Percentiles rank a stretch among this genome's conserved stretches.
Evolutionary conservation across 1,140 invertebrate species (phyloP).

Genomic region (Heliconius himera): DNA sequence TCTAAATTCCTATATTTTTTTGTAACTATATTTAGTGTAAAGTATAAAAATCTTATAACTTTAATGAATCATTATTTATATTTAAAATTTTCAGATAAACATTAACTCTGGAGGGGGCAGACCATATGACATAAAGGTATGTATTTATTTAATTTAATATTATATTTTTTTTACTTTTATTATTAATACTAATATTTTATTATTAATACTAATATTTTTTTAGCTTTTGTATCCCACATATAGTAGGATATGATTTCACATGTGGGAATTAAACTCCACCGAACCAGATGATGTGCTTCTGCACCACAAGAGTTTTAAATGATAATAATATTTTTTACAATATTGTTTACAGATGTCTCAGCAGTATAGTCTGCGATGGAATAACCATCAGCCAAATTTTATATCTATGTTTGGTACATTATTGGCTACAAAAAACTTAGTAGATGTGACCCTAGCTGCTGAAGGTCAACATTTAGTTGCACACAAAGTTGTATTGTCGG

Average conservation of each 20-base stretch:
- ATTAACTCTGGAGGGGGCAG: constrained; percentile 3
- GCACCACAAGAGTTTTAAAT: background rate
- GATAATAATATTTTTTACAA: background rate
- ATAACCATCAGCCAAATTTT: constrained; percentile 94
- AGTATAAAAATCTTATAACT: background rate
- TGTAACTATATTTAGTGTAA: background rate
- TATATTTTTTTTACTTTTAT: background rate
- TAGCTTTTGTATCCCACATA: too few relatives aligned
- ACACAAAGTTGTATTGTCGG: constrained; percentile 93
- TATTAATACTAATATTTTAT: too few relatives aligned
- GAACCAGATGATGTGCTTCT: too few relatives aligned
- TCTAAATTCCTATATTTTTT: background rate
- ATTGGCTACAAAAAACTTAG: constrained; percentile 90
- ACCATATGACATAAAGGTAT: constrained; percentile 14
- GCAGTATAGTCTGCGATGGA: constrained; percentile 94
- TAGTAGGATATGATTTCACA: too few relatives aligned
- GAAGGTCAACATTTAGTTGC: constrained; percentile 92
- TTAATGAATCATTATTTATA: background rate
- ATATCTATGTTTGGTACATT: constrained; percentile 92
- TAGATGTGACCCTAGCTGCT: constrained; percentile 93
- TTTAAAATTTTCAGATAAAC: background rate
- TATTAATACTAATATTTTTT: too few relatives aligned
- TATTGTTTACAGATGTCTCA: constrained; percentile 84
- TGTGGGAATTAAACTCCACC: too few relatives aligned
- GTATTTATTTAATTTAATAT: background rate